A percentile compares a stretch with the other conserved stretches of the same genome.
Evolutionary conservation across 2,797 vertebrate genomes (phyloP).

Genomic region (Sylvia borin): DNA sequence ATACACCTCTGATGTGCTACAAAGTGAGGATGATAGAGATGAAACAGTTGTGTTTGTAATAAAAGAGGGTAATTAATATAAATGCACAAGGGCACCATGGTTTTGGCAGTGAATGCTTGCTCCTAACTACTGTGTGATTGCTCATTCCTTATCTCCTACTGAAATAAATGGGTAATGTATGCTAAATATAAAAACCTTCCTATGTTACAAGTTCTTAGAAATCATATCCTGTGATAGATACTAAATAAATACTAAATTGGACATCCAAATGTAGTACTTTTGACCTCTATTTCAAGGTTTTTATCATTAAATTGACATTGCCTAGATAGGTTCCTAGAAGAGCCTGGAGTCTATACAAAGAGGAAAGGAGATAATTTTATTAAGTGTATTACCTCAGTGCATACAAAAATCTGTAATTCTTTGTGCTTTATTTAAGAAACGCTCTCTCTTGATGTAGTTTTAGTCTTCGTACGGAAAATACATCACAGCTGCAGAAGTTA

Average conservation of each 20-base stretch:
- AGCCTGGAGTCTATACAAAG: not conserved
- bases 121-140: not conserved
- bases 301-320: not conserved
- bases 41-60: not conserved
- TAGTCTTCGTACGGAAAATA: not conserved
- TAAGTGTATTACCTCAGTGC: not conserved
- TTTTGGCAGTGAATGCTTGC: not conserved
- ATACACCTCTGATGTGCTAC: not conserved
- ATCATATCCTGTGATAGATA: not conserved
- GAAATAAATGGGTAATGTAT: not conserved
- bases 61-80: not conserved
- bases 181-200: not conserved
- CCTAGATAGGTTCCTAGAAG: not conserved
- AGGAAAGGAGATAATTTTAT: not conserved
- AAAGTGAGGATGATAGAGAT: not conserved
- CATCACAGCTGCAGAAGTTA: not conserved
- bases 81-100: not conserved
- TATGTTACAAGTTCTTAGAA: not conserved
- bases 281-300: not conserved
- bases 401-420: not conserved
- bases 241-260: not conserved
- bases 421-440: not conserved
- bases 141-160: not conserved
- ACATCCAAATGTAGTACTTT: not conserved
- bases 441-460: not conserved